Evolutionary conservation across 2,888 invertebrate genomes (phyloP), one percentile per base, ranked within the genome.

Genomic region (Zootermopsis nevadensis): DNA sequence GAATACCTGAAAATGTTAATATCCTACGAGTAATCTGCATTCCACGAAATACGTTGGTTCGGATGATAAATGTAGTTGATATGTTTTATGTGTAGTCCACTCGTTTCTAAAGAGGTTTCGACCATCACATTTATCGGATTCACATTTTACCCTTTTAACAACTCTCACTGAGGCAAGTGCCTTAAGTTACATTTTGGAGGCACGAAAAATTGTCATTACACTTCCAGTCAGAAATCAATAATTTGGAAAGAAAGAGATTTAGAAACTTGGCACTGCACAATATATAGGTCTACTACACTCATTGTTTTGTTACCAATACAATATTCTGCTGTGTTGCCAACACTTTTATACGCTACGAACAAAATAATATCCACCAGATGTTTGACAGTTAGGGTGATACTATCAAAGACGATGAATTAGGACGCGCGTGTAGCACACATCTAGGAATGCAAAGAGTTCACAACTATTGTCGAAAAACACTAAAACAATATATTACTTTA

Each of bases 131-230:
- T 19, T 48, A 48, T 48, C 27, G 60, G 60, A 27, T 60, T 60
- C 60, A 8, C 3, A 60, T 60, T 48, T 3, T 48, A 12, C 19
- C 48, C 48, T 19, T 19, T 19, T 27, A n/a, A n/a, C 60, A 60
- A n/a, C 7, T 24, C 60, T 60, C 27, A 60, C 12, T 60, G 27
- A 60, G n/a, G n/a, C 4, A 60, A n/a, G n/a, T n/a, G n/a, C 27
- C n/a, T n/a, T 15, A 60, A 60, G 1, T 2, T 60, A 12, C 6
- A 60, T 2, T n/a, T 60, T 42, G 15, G n/a, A 60, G n/a, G n/a
- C 60, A 60, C 27, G 60, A 60, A 60, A 60, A 60, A 6, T 60
- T n/a, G n/a, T 60, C 60, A 60, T 60, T 60, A 60, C n/a, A 60
- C 6, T 24, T 60, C 27, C 60, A 2, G 60, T 60, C 27, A 2